phyloP scores from a whole-genome alignment of 2,888 invertebrate genomes.

The Smittia aterrima region DNA sequence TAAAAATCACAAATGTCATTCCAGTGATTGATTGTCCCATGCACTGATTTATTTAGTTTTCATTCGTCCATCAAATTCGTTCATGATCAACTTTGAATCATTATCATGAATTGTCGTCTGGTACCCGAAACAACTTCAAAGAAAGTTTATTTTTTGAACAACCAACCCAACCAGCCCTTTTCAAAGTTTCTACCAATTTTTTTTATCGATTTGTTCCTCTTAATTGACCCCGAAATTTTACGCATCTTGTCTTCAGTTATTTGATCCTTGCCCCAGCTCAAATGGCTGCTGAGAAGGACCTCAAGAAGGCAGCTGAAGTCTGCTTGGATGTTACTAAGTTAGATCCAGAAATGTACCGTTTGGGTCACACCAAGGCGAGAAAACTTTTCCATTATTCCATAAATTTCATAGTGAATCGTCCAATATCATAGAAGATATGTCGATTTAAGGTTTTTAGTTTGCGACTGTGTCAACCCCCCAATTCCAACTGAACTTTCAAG shows the following conservation, averaged over 20 bases:
- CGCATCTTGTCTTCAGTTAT: slow-evolving; percentile 67
- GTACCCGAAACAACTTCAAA: too few species aligned
- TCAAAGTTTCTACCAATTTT: too few species aligned
- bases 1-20: not conserved
- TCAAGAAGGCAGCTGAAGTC: slow-evolving; percentile 81
- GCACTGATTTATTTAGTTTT: not conserved
- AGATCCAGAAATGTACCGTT: slow-evolving; percentile 92
- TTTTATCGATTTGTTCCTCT: too few species aligned
- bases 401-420: not conserved
- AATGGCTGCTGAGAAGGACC: slow-evolving; percentile 77
- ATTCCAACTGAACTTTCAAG: not conserved
- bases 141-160: too few species aligned
- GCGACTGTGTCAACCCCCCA: not conserved
- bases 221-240: not conserved
- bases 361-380: slow-evolving; percentile 98
- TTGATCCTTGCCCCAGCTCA: slow-evolving; percentile 97
- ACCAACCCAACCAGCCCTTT: too few species aligned
- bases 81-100: too few species aligned
- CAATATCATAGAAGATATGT: not conserved
- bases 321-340: slow-evolving; percentile 84
- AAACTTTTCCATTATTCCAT: not conserved
- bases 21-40: not conserved
- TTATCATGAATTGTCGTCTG: too few species aligned
- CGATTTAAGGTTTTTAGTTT: slow-evolving; percentile 1
- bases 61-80: too few species aligned